Conservation (phyloP, 2,888 invertebrate genomes). For the Megaustenia siamemsis region DNA sequence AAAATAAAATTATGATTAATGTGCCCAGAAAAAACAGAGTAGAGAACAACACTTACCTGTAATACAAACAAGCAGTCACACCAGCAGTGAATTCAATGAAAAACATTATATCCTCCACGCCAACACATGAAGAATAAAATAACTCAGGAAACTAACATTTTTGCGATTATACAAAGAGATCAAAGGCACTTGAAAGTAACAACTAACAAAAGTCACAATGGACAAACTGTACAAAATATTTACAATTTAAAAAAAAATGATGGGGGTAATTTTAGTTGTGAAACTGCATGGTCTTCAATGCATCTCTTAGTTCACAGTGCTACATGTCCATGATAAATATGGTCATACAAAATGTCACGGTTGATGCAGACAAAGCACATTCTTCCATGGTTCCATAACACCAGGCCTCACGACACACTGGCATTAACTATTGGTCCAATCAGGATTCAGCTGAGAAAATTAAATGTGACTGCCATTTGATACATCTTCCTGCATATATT, state of each 20-base stretch:
- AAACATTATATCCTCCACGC: constrained; percentile 6
- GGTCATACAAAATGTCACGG: not conserved
- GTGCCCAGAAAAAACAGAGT: not conserved
- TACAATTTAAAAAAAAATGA: constrained; percentile 22
- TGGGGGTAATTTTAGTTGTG: not conserved
- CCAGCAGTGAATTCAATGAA: constrained; percentile 17
- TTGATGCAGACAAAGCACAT: not conserved
- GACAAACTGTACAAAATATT: constrained; percentile 45
- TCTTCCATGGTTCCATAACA: not conserved
- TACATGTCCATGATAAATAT: not conserved
- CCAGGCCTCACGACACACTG: not conserved
- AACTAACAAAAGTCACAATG: constrained; percentile 29
- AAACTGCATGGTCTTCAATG: constrained; percentile 4
- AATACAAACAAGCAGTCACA: constrained; percentile 20
- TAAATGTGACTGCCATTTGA: not conserved
- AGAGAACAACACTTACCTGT: not conserved
- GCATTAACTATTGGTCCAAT: not conserved
- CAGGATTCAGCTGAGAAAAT: not conserved
- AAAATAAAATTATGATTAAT: too few species aligned
- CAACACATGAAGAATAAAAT: not conserved
- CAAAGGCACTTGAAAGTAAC: constrained; percentile 48
- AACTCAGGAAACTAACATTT: constrained; percentile 11
- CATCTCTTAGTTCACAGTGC: not conserved
- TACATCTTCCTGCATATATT: not conserved
- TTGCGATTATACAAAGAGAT: constrained; percentile 8